Base-by-base conservation (phyloP, 1,140 invertebrate species). In the Pemphigus obesinymphae region DNA sequence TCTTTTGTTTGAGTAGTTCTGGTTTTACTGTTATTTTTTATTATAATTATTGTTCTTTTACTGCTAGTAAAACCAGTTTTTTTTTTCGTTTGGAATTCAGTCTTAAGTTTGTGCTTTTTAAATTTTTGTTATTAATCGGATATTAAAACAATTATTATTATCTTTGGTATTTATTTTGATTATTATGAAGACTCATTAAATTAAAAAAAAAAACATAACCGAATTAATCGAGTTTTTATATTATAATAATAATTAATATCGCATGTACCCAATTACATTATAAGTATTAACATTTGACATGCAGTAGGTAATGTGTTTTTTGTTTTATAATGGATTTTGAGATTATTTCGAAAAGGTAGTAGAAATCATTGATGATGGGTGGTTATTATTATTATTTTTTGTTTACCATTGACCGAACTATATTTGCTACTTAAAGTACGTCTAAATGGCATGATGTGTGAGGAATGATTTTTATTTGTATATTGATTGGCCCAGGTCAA, bases 401-500 rank as follows among this genome's bases (percentile, higher is more conserved):
- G 48, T 50, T 15, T 68, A 68, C 37, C 31, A 68, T 68, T 68
- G 26, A 68, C 23, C 34, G 40, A 43, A 70, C 34, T 68, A 43
- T 68, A 15, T 40, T 8, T 15, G 15, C 13, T n/a, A n/a, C n/a
- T n/a, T n/a, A n/a, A n/a, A n/a, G n/a, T n/a, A n/a, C 15, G 37
- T 26, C n/a, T 45, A 8, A 26, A 17, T 3, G 23, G 13, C n/a
- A 40, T 43, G 37, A 37, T 37, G 37, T 66, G 63, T 66, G 23
- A 45, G 26, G 40, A 45, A 45, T 26, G 66, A 70, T 70, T 8
- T 70, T 70, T 73, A 50, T 31, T 50, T 48, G 15, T 70, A 70
- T 73, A 63, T 23, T 61, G 15, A 80, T 82, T 58, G 68, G 50
- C n/a, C 48, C 82, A 73, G 82, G 68, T 75, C 72, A 55, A 61